Conservation (phyloP, 2,888 invertebrate species). For the Cephus spinipes region DNA sequence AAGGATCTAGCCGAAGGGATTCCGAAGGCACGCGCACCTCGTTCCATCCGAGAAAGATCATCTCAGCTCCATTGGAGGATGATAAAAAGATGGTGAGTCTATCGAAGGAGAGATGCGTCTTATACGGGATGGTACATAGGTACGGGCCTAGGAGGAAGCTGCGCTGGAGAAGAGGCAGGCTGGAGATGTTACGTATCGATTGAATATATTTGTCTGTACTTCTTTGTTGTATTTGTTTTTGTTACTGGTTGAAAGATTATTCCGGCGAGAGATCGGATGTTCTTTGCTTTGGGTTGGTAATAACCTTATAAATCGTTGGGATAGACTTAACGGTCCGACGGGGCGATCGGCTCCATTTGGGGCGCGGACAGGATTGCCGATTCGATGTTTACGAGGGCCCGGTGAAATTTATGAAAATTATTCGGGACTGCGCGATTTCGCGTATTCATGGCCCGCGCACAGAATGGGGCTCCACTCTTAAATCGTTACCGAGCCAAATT, state of each 20-base stretch:
- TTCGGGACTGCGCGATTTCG: conserved; percentile 51
- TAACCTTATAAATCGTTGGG: conserved; percentile 53
- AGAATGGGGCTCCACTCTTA: conserved; percentile 5
- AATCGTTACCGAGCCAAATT: background rate
- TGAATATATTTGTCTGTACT: background rate
- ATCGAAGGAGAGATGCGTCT: background rate
- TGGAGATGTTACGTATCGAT: background rate
- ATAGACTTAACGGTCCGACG: conserved; percentile 1
- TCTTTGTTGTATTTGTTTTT: background rate
- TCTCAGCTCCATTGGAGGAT: background rate
- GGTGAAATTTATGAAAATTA: conserved; percentile 63
- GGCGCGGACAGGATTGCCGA: conserved; percentile 26
- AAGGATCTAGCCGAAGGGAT: conserved; percentile 1
- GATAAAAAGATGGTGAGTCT: background rate
- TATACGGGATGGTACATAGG: background rate
- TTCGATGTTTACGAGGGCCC: conserved; percentile 50
- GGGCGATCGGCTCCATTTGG: conserved; percentile 14
- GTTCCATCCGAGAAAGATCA: background rate
- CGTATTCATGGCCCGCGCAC: conserved; percentile 40
- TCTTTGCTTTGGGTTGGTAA: conserved; percentile 28
- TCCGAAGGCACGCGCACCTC: background rate
- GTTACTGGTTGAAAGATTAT: background rate
- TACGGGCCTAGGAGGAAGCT: background rate
- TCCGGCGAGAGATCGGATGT: conserved; percentile 15
- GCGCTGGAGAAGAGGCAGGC: background rate